Percentiles rank a stretch among this genome's conserved stretches.
Evolutionary conservation across 2,888 invertebrate genomes (phyloP).

Genomic region (Sphaerophoria rueppellii): DNA sequence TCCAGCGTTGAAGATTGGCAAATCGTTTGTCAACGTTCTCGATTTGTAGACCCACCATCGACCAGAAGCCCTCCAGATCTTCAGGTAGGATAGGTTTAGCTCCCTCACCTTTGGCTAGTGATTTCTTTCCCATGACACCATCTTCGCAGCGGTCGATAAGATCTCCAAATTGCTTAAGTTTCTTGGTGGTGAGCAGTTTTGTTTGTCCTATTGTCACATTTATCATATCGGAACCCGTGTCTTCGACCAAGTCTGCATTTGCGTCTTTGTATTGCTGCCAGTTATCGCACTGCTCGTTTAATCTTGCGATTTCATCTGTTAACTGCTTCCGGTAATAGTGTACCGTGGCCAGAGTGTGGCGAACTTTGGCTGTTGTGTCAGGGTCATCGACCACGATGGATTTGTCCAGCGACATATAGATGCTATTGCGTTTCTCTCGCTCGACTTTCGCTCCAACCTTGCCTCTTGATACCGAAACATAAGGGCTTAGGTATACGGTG

Average conservation of each 20-base stretch:
- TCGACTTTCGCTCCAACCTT: conserved; percentile 83
- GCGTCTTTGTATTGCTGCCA: conserved; percentile 82
- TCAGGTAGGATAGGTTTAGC: conserved; percentile 81
- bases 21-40: conserved; percentile 80
- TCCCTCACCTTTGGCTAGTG: conserved; percentile 74
- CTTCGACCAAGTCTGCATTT: conserved; percentile 79
- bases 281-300: conserved; percentile 81
- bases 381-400: conserved; percentile 5
- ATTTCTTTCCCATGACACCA: conserved; percentile 73
- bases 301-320: conserved; percentile 82
- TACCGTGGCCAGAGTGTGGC: conserved; percentile 77
- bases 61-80: conserved; percentile 87
- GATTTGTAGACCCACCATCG: conserved; percentile 86
- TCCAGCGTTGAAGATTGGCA: conserved; percentile 78
- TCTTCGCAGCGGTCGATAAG: conserved; percentile 82
- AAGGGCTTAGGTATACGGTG: conserved; percentile 81
- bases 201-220: conserved; percentile 90
- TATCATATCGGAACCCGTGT: conserved; percentile 83
- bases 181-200: conserved; percentile 87
- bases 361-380: not conserved
- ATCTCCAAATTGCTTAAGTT: conserved; percentile 87
- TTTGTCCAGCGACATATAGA: conserved; percentile 75
- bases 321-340: conserved; percentile 80
- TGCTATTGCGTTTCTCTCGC: conserved; percentile 78
- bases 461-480: conserved; percentile 83